Conservation (phyloP, 1,140 invertebrate genomes). For the Procambarus virginalis region DNA sequence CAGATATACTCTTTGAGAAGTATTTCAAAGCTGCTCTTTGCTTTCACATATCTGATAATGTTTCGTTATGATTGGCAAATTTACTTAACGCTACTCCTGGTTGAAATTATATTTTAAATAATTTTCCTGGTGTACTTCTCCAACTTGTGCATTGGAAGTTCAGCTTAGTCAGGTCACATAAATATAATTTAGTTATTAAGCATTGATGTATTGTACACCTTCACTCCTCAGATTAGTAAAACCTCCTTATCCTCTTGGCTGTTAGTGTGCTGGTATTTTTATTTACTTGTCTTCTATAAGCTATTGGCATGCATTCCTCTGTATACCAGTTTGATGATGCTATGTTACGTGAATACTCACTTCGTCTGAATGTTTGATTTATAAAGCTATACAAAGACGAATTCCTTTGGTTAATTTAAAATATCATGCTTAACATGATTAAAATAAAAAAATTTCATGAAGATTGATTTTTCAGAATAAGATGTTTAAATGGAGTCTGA, state of each 20-base stretch:
- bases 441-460: neutral
- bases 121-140: too few relatives aligned
- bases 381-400: too few relatives aligned
- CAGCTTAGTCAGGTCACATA: constrained; percentile 18
- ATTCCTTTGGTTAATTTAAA: too few relatives aligned
- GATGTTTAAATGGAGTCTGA: neutral
- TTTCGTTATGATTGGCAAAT: neutral
- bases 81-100: neutral
- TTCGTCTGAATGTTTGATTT: neutral
- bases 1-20: neutral
- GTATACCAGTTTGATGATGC: neutral
- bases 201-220: constrained; percentile 7
- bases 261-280: neutral
- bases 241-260: neutral
- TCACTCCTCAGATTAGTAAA: neutral
- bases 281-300: neutral
- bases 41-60: neutral
- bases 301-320: neutral
- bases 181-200: constrained; percentile 12
- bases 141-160: constrained; percentile 35
- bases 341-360: neutral
- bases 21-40: neutral
- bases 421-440: too few relatives aligned
- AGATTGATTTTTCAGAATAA: neutral
- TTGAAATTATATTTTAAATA: neutral